Percentiles rank a stretch among this genome's conserved stretches.
Evolutionary conservation across 2,113 vertebrate species (phyloP).

Genomic region (Rhinolophus sinicus): DNA sequence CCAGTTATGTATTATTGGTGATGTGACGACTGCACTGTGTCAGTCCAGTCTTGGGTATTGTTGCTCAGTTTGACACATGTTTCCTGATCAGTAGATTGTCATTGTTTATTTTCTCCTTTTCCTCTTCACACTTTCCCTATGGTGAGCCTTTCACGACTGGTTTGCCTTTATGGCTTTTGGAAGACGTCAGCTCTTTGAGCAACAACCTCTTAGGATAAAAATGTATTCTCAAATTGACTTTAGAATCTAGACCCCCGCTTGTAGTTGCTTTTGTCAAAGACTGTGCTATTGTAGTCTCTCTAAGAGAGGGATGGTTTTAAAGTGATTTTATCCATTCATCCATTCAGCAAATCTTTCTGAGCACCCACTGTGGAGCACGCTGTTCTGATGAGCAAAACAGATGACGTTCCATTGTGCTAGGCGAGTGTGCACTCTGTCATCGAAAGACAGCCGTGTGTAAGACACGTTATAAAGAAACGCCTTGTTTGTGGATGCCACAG

Average conservation of each 20-base stretch:
- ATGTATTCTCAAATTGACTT: background rate
- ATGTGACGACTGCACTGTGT: accelerated
- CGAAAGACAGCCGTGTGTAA: background rate
- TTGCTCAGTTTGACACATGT: background rate
- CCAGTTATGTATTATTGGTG: background rate
- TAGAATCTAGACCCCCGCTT: background rate
- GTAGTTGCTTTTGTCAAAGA: background rate
- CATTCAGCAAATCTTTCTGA: background rate
- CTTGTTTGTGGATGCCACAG: background rate
- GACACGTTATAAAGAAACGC: background rate
- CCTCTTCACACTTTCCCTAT: background rate
- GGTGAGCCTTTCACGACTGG: background rate
- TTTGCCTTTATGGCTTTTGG: background rate
- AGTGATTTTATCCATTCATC: background rate
- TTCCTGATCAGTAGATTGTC: background rate
- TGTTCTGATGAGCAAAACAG: background rate
- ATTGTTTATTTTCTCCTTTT: background rate
- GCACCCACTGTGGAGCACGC: background rate
- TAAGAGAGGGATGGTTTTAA: background rate
- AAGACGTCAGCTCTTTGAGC: background rate
- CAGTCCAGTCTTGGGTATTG: accelerated
- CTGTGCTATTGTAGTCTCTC: background rate
- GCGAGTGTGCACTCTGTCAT: background rate
- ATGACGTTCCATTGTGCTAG: no score
- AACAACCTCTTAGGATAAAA: conserved; percentile 26